Conservation (phyloP, 1,140 invertebrate genomes). For the Agrilus planipennis region DNA sequence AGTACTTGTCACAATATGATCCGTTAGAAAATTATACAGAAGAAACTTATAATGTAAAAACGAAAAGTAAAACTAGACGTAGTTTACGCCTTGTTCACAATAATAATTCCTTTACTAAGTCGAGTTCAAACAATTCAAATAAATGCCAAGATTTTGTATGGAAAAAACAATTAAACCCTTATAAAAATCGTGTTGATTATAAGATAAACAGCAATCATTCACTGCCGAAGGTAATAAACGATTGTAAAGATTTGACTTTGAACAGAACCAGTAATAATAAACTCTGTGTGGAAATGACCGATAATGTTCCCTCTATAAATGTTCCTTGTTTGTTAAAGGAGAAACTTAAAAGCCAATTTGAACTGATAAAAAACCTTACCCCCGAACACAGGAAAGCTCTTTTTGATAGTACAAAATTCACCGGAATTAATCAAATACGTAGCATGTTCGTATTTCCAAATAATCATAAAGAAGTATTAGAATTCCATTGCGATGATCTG, state of each 20-base stretch:
- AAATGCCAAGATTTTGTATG: no score
- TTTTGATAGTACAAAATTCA: conserved; percentile 2
- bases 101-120: no score
- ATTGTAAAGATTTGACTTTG: background rate
- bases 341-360: background rate
- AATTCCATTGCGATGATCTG: background rate
- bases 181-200: background rate
- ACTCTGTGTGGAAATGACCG: background rate
- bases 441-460: background rate
- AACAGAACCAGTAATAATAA: background rate
- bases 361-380: background rate
- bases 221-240: background rate
- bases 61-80: no score
- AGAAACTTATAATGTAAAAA: no score
- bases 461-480: background rate
- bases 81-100: no score
- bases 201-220: background rate
- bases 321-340: background rate
- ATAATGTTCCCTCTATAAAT: no score
- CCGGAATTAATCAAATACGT: background rate
- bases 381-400: conserved; percentile 4
- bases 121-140: no score
- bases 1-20: no score
- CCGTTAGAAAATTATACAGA: no score
- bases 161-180: no score